phyloP scores from a whole-genome alignment of 2,113 vertebrate species.

The Anguilla rostrata region DNA sequence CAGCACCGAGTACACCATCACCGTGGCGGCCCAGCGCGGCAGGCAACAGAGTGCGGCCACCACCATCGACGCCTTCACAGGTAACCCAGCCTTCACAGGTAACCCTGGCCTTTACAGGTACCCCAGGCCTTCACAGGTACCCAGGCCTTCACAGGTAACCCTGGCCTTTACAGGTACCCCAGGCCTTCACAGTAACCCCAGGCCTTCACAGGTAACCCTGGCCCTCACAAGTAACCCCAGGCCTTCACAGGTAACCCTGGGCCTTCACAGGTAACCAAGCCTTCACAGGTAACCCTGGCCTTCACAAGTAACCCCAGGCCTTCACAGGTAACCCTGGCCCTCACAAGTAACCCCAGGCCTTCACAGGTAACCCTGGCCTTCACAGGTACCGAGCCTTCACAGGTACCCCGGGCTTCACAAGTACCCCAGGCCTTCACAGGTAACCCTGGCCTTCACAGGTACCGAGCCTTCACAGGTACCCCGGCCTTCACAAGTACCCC shows the following conservation, averaged over 20 bases:
- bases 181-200: no score
- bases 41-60: constrained; percentile 88
- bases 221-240: no score
- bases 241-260: no score
- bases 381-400: constrained; percentile 82
- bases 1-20: constrained; percentile 90
- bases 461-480: no score
- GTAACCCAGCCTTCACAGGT: constrained; percentile 57
- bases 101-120: background rate
- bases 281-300: constrained; percentile 81
- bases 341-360: no score
- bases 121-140: background rate
- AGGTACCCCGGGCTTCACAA: constrained; percentile 67
- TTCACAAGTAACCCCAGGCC: no score
- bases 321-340: background rate
- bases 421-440: background rate
- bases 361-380: constrained; percentile 63
- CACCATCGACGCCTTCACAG: constrained; percentile 93
- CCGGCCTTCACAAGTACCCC: no score
- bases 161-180: background rate
- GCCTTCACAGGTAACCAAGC: no score
- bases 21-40: constrained; percentile 85
- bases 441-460: background rate
- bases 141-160: constrained; percentile 70
- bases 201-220: no score